Evolutionary conservation across 2,113 vertebrate species (phyloP).

Genomic region (Campylomormyrus numenius): DNA sequence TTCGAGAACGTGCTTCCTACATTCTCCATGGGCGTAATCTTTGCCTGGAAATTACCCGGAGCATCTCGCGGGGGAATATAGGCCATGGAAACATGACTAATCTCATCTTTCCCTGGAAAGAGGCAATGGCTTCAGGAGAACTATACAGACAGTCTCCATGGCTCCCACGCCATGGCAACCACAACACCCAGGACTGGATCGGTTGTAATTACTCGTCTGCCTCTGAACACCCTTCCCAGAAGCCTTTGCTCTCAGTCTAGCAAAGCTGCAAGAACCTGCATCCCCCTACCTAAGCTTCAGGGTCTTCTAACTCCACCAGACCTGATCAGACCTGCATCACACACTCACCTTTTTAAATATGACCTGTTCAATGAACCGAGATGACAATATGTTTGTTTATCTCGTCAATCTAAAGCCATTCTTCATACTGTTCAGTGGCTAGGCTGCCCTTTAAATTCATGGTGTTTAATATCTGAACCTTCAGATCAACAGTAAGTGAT

Average conservation of each 20-base stretch:
- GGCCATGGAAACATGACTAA: not conserved
- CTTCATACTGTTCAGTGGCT: not conserved
- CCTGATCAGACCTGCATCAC: not conserved
- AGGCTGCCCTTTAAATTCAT: not conserved
- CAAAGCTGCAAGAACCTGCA: not conserved
- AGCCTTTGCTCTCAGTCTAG: not conserved
- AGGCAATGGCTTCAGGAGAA: not conserved
- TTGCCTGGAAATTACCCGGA: not conserved
- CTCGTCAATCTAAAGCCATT: not conserved
- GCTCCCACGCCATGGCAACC: not conserved
- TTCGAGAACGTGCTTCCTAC: not conserved
- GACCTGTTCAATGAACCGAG: not conserved
- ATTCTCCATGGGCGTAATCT: not conserved
- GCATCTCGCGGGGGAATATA: not conserved
- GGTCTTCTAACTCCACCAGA: not conserved
- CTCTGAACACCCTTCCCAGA: not conserved
- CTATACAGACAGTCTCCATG: not conserved
- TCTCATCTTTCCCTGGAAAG: not conserved
- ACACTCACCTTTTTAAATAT: not conserved
- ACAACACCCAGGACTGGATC: not conserved
- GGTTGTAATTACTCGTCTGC: not conserved
- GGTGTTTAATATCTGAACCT: not conserved
- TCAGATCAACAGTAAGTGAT: not conserved
- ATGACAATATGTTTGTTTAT: not conserved
- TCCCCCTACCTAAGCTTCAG: not conserved